A percentile compares a stretch with the other conserved stretches of the same genome.
Conservation (phyloP, 2,888 invertebrate species). For the Nephrotoma appendiculata region DNA sequence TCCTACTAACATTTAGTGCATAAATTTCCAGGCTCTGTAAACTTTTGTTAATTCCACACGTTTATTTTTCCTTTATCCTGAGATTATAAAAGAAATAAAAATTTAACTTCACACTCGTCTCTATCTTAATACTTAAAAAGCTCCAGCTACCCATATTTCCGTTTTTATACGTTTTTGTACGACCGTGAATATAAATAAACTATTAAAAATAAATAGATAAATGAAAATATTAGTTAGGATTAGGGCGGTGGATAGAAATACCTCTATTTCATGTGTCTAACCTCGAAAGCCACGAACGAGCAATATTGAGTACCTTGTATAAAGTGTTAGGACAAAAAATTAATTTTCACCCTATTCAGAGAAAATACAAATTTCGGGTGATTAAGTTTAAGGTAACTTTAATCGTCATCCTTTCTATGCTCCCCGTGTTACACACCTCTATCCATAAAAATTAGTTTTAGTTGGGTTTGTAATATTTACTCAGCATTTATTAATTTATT, state of each 20-base stretch:
- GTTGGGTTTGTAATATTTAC: not conserved
- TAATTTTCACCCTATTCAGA: not conserved
- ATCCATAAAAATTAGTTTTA: not conserved
- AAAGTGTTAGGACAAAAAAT: not conserved
- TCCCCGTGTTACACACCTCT: not conserved
- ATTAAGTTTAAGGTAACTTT: not conserved
- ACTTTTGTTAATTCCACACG: not conserved
- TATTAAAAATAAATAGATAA: not conserved
- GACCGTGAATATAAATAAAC: not conserved
- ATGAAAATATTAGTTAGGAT: not conserved
- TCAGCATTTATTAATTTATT: not conserved
- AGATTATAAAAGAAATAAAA: not conserved
- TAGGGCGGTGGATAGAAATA: not conserved
- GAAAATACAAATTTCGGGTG: not conserved
- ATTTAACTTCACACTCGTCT: not conserved
- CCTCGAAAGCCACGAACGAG: not conserved
- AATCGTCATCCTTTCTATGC: not conserved
- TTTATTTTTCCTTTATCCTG: not conserved
- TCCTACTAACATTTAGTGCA: not conserved
- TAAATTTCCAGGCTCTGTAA: not conserved
- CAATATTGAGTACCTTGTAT: not conserved
- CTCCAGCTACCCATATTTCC: not conserved
- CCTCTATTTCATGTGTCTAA: not conserved
- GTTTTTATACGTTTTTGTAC: not conserved
- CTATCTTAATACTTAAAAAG: not conserved